Evolutionary conservation across 2,888 invertebrate species (phyloP), one percentile per base, ranked within the genome.

Genomic region (Sclerodermus sp.): DNA sequence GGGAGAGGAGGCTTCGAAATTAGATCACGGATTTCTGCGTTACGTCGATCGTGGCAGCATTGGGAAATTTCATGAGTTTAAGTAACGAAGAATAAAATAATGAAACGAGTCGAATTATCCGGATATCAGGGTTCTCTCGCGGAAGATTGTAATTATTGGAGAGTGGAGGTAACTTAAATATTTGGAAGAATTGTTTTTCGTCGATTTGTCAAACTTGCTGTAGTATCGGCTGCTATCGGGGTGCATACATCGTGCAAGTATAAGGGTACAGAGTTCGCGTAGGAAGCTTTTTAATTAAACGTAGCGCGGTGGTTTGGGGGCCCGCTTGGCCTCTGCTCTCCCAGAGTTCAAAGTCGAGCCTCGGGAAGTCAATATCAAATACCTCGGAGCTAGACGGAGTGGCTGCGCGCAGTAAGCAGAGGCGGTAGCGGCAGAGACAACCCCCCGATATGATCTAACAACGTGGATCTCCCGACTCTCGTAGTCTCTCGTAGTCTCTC

Each of bases 361-460:
- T 71, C 67, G 73, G 73, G 73, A 75, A 76, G 76, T 77, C 76
- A 76, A 77, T 77, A 76, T 74, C 75, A 77, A 77, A 76, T 77
- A 77, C 45, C 39, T 44, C 45, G 45, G 49, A 45, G 49, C 46
- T 48, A 47, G 47, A 49, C 42, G 42, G 47, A 62, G 60, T 55
- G 58, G 62, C 57, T 58, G 52, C 52, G 53, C 55, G 55, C 53
- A 43, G 58, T 62, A 60, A 65, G 62, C 60, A 54, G 51, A 18
- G 34, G 46, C 56, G 53, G 53, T 55, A 55, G 51, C 60, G 55
- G 58, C 61, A 64, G 66, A 67, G 67, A 69, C 69, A 67, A 64
- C 60, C 53, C 60, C 53, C 55, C 53, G 58, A 60, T 61, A 62
- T 57, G 49, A 64, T 65, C 66, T 64, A 62, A 49, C 52, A 47